A percentile compares a stretch with the other conserved stretches of the same genome.
phyloP scores from a whole-genome alignment of 2,888 invertebrate species.

The Byasa hedistus region DNA sequence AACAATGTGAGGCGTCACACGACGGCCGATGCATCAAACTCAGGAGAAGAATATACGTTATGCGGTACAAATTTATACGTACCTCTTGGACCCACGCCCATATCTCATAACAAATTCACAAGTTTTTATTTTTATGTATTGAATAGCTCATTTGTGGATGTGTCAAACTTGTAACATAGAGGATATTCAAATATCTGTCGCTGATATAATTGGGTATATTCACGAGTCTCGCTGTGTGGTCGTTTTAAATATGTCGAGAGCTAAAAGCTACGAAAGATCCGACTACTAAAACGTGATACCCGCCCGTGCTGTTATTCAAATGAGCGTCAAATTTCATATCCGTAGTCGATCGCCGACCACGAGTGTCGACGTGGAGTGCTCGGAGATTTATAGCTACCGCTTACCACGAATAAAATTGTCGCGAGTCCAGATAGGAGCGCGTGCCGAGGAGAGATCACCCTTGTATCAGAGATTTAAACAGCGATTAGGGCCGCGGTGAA shows the following conservation, averaged over 20 bases:
- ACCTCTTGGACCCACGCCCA: slow-evolving; percentile 4
- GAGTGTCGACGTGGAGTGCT: slow-evolving; percentile 55
- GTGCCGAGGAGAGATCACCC: slow-evolving; percentile 58
- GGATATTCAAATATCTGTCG: slow-evolving; percentile 14
- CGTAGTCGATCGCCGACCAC: slow-evolving; percentile 49
- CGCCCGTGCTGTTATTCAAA: slow-evolving; percentile 57
- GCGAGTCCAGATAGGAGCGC: slow-evolving; percentile 55
- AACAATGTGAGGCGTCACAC: slow-evolving; percentile 37
- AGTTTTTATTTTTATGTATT: slow-evolving; percentile 24
- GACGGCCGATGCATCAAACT: slow-evolving; percentile 45
- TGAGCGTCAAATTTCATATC: slow-evolving; percentile 65
- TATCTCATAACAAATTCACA: slow-evolving; percentile 23
- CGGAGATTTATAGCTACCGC: slow-evolving; percentile 66
- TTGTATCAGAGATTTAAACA: slow-evolving; percentile 61
- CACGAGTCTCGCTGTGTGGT: slow-evolving; percentile 51
- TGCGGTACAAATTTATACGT: slow-evolving; percentile 20
- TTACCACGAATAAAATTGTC: slow-evolving; percentile 55
- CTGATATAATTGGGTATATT: slow-evolving; percentile 21
- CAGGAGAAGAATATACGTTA: slow-evolving; percentile 31
- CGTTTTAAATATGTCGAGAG: slow-evolving; percentile 48
- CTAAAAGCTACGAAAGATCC: slow-evolving; percentile 34
- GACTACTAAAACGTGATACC: slow-evolving; percentile 55
- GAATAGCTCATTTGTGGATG: slow-evolving; percentile 23
- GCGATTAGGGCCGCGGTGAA: slow-evolving; percentile 67
- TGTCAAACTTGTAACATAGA: slow-evolving; percentile 17